phyloP scores from a whole-genome alignment of 2,888 invertebrate genomes.

The Eugnorisma glareosa region DNA sequence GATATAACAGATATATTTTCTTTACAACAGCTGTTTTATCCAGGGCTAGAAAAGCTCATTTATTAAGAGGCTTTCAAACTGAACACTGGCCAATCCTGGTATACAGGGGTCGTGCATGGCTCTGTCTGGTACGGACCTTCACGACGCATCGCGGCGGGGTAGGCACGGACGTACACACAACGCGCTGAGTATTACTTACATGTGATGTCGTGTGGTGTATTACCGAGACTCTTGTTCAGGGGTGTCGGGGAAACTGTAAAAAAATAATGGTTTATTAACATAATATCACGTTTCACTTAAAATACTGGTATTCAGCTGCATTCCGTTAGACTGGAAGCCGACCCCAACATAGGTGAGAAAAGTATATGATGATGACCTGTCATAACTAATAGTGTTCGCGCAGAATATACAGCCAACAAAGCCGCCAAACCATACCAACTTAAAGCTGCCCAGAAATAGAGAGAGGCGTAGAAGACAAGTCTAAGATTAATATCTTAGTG shows the following conservation, averaged over 20 bases:
- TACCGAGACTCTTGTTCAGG: conserved; percentile 77
- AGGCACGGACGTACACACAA: conserved; percentile 73
- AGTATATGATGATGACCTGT: too few species aligned
- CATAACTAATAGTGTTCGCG: too few species aligned
- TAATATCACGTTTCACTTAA: too few species aligned
- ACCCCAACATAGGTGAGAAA: too few species aligned
- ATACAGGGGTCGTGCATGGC: conserved; percentile 32
- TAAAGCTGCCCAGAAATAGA: too few species aligned
- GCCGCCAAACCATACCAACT: too few species aligned
- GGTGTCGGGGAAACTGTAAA: conserved; percentile 74
- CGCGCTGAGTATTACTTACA: conserved; percentile 84
- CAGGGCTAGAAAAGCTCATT: conserved; percentile 17
- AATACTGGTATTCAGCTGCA: too few species aligned
- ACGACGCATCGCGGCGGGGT: conserved; percentile 48
- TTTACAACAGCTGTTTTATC: background rate
- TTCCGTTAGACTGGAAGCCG: too few species aligned
- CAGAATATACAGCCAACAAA: too few species aligned
- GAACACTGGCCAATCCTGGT: conserved; percentile 38
- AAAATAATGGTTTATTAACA: background rate
- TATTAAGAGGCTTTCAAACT: conserved; percentile 17
- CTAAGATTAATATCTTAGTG: too few species aligned
- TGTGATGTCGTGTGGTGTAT: conserved; percentile 63
- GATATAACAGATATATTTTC: background rate
- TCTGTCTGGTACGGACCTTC: conserved; percentile 20
- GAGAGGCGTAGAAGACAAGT: too few species aligned